phyloP scores from a whole-genome alignment of 1,140 invertebrate species.

The Drosophila paulistorum region DNA sequence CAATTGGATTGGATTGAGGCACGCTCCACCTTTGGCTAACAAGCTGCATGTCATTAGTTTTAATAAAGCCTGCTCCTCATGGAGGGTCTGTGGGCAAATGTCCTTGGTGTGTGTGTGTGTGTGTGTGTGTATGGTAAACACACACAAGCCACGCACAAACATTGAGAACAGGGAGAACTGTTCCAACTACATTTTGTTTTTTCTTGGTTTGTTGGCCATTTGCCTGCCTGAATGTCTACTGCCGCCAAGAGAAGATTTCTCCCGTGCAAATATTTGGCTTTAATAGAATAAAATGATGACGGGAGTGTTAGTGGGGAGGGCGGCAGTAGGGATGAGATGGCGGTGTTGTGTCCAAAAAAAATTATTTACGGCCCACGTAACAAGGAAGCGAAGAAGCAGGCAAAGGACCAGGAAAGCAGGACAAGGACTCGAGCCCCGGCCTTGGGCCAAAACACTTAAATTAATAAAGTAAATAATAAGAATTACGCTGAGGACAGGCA shows the following conservation, averaged over 20 bases:
- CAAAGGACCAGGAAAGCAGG: not conserved
- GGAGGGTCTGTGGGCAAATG: constrained; percentile 33
- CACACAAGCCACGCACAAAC: constrained; percentile 26
- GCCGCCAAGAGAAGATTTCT: constrained; percentile 23
- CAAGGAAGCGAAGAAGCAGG: constrained; percentile 15
- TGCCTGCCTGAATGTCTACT: constrained; percentile 26
- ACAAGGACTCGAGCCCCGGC: constrained; percentile 19
- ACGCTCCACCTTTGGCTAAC: constrained; percentile 35
- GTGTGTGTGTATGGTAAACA: constrained; percentile 18
- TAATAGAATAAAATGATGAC: constrained; percentile 80
- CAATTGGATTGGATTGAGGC: not conserved
- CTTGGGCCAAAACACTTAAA: constrained; percentile 76
- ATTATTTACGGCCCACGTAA: constrained; percentile 53
- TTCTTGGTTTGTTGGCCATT: constrained; percentile 43
- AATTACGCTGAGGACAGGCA: constrained; percentile 52
- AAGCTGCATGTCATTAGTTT: constrained; percentile 69
- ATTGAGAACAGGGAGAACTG: not conserved
- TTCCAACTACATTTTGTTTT: constrained; percentile 7
- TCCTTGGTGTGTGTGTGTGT: constrained; percentile 25
- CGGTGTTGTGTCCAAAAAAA: constrained; percentile 40
- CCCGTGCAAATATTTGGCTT: constrained; percentile 76
- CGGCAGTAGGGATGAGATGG: not conserved
- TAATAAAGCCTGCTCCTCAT: constrained; percentile 57
- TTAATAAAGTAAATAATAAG: constrained; percentile 82
- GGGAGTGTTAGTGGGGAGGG: not conserved